Evolutionary conservation across 2,888 invertebrate genomes (phyloP), one percentile per base, ranked within the genome.

Genomic region (Coenonympha arcania): DNA sequence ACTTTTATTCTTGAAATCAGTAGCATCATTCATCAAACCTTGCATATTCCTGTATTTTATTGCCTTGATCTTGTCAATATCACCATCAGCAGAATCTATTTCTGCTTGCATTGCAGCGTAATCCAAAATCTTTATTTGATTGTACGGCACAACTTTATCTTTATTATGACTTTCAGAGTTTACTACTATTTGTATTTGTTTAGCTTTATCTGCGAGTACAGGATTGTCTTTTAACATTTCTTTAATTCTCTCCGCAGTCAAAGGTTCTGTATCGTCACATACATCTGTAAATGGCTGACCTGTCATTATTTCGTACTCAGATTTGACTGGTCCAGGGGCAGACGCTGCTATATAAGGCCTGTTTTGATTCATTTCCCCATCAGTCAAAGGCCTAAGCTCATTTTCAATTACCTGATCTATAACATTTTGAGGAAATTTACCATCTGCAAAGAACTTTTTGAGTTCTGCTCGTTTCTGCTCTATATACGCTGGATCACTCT

Each of bases 301-400:
- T 30, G 78, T 71, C 85, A 86, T 82, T 4, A 86, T 79, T 58
- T 85, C 85, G 54, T 78, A 79, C 52, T 85, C 85, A 0, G 82
- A 71, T 58, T 74, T 78, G 1, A 78, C 59, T 54, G 71, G 68
- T 1, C 78, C 80, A 9, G 72, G 55, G 16, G 55, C 59, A 2
- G 79, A 78, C n/a, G 85, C 78, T 11, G 75, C 66, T 56, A 86
- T 85, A 36, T 85, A 85, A 13, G 80, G 75, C 31, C 60, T 52
- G 26, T 31, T 40, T 6, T 57, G 49, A 33, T 66, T 57, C 1
- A 26, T 36, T 18, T 13, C 15, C 31, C 60, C 63, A 15, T 66
- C 62, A 9, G 57, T 68, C 18, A 76, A 41, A 3, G 76, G 79
- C 48, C 63, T 69, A 2, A 85, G 64, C 63, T 86, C 86, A 63